phyloP scores from a whole-genome alignment of 1,140 invertebrate genomes.

The Drosophila biarmipes region DNA sequence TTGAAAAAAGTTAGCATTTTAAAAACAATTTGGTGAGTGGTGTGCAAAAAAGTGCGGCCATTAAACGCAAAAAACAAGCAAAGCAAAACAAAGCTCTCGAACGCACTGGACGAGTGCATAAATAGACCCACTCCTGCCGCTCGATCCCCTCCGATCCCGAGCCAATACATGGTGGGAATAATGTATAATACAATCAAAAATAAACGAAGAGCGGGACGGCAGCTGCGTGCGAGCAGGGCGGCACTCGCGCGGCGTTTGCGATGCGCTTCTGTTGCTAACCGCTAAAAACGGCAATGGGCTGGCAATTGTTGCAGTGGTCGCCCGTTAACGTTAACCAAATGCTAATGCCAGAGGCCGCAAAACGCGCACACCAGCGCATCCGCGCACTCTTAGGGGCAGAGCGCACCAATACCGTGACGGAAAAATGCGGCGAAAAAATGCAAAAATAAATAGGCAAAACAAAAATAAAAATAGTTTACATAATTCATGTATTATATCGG shows the following conservation, averaged over 20 bases:
- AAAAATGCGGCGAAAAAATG: constrained; percentile 51
- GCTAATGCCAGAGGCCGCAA: constrained; percentile 69
- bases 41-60: constrained; percentile 45
- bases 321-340: constrained; percentile 79
- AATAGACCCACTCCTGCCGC: constrained; percentile 47
- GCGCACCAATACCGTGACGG: constrained; percentile 64
- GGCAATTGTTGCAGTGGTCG: constrained; percentile 53
- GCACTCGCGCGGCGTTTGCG: constrained; percentile 2
- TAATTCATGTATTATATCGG: constrained; percentile 82
- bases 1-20: constrained; percentile 62
- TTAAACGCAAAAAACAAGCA: constrained; percentile 55
- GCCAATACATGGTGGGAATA: constrained; percentile 49
- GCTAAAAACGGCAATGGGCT: constrained; percentile 57
- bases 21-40: constrained; percentile 72
- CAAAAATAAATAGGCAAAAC: constrained; percentile 69
- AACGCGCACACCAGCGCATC: constrained; percentile 13
- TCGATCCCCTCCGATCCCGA: constrained; percentile 10
- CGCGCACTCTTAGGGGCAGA: constrained; percentile 32
- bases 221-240: constrained; percentile 29
- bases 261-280: constrained; percentile 66
- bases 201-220: constrained; percentile 52
- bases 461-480: constrained; percentile 81
- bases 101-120: constrained; percentile 69
- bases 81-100: constrained; percentile 75
- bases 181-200: constrained; percentile 79